Base-by-base conservation (phyloP, 2,888 invertebrate species). In the Melinaea menophilus region DNA sequence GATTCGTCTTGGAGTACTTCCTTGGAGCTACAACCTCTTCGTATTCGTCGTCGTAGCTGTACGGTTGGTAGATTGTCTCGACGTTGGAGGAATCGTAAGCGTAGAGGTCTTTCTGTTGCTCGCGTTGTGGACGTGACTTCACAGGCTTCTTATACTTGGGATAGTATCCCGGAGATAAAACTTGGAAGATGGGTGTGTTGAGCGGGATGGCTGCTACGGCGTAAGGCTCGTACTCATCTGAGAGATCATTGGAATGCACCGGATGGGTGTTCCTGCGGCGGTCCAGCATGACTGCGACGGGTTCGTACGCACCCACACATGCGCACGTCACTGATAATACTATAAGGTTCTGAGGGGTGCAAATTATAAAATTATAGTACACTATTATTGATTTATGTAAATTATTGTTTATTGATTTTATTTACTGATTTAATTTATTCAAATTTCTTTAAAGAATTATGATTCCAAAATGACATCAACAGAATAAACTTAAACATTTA, bases 161-260 rank as follows among this genome's bases (percentile, higher is more conserved):
- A 4, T 47, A 4, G 56, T 60, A 57, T 3, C 66, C 64, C 41
- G 79, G 73, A 2, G 81, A 76, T 59, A 86, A 69, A 60, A 86
- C 72, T 63, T 79, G 85, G 57, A 86, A 70, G 61, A 86, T 77
- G 5, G 84, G 86, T 70, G 79, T 70, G 74, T 84, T 84, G 65
- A 88, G 77, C 31, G 88, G 86, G 61, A 88, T 70, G 59, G 88
- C 85, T 0, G 87, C 86, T 73, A 75, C 85, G 63, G 84, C 73
- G 63, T 79, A 73, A 7, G 85, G 82, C 72, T 81, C 81, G 74
- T 82, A 82, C 56, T 80, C 78, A n/a, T 75, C 78, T 47, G 73
- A 59, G 69, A 72, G 79, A 35, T 78, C 75, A 55, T 70, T 69
- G 12, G 80, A 80, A 77, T 81, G 80, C 60, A 74, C 73, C 41